Evolutionary conservation across 92 coral and sea anemone genomes (phyloP).

Genomic region (Porites evermanni): DNA sequence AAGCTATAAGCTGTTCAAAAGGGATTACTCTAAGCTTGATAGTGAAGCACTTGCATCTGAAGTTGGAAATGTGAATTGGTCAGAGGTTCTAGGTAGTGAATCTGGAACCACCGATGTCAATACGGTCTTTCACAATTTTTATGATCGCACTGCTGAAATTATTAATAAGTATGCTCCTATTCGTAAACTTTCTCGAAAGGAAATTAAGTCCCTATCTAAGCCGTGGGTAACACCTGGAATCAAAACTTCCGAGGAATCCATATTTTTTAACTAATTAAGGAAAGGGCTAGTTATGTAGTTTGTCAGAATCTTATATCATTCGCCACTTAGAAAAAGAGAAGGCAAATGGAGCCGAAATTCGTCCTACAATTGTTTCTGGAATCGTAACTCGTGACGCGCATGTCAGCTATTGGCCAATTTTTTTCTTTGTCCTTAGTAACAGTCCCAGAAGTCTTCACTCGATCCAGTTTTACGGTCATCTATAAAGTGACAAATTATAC

Average conservation of each 20-base stretch:
- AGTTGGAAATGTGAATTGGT: constrained; percentile 33
- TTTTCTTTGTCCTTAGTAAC: too few relatives aligned
- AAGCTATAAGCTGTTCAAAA: constrained; percentile 39
- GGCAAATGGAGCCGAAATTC: too few relatives aligned
- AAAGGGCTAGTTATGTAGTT: too few relatives aligned
- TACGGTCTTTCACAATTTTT: constrained; percentile 58
- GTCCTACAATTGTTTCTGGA: too few relatives aligned
- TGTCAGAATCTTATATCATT: too few relatives aligned
- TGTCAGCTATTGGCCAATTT: too few relatives aligned
- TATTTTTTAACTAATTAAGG: constrained; percentile 49
- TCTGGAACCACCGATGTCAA: constrained; percentile 35
- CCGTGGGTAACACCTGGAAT: constrained; percentile 59
- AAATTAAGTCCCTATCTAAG: constrained; percentile 42
- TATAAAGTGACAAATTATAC: too few relatives aligned
- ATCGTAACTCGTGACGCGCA: too few relatives aligned
- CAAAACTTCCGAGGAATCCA: constrained; percentile 48
- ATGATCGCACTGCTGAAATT: constrained; percentile 26
- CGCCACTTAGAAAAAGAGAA: too few relatives aligned
- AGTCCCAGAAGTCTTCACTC: too few relatives aligned
- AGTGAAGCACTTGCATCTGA: constrained; percentile 48
- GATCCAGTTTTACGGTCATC: too few relatives aligned
- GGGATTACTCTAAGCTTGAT: constrained; percentile 57
- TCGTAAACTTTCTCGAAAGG: constrained; percentile 50
- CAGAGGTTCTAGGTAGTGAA: constrained; percentile 26
- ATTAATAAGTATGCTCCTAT: constrained; percentile 54